Base-by-base conservation (phyloP, 2,888 invertebrate genomes). In the Oligia latruncula region DNA sequence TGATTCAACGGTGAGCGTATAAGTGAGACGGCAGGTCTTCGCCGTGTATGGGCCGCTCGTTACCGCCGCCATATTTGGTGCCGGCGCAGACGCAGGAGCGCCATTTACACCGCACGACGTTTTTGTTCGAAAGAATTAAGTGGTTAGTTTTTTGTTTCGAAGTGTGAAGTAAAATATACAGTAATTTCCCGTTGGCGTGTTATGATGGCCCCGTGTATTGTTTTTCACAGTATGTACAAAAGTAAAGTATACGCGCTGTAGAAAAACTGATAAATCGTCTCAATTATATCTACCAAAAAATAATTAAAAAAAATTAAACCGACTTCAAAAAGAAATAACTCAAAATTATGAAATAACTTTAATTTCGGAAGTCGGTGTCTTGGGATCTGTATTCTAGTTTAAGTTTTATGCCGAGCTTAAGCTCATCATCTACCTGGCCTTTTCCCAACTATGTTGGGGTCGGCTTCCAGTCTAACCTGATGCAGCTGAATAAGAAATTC, bases 31-130 rank as follows among this genome's bases (percentile, higher is more conserved):
- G 84, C 83, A 88, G 87, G 75, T 86, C 89, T 86, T 77, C 78
- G 83, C 89, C 90, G 85, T 82, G 84, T 88, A 89, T 77, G 86
- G 85, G 49, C 49, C 75, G 83, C 85, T 90, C 86, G 89, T 90
- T 90, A 90, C 82, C 70, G 82, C 73, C 71, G 83, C 89, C 89
- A 86, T 89, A 89, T 89, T 87, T 79, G 89, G 89, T 55, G 77
- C 86, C 84, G 88, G 82, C 89, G 81, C 82, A 83, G 78, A 82
- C 89, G 87, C 88, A 80, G 52, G 58, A 76, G 80, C 64, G 20
- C 71, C 60, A 74, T 86, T 88, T 89, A 88, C 87, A 86, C 90
- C 55, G 49, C 87, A 80, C 86, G 86, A 81, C 62, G 80, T 82
- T 86, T 88, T 86, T 86, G 88, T 81, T 85, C 40, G 13, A 67